phyloP scores from a whole-genome alignment of 2,113 vertebrate genomes.

The Phrynosoma blainvillii region DNA sequence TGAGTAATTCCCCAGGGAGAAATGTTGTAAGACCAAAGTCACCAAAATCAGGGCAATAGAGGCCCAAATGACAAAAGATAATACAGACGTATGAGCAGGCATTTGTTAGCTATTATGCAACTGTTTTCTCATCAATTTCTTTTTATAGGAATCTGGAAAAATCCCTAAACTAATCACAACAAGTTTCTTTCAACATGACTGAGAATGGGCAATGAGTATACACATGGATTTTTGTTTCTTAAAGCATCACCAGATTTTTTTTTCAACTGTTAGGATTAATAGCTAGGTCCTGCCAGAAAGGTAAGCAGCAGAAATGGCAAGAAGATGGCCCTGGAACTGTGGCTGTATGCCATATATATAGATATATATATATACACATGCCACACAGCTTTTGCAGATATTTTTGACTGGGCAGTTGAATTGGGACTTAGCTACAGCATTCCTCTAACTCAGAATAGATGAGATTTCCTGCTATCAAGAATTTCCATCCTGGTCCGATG shows the following conservation, averaged over 20 bases:
- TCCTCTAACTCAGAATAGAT: neutral
- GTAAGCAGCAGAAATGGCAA: neutral
- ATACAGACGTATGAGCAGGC: constrained; percentile 76
- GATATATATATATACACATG: too few relatives aligned
- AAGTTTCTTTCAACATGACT: constrained; percentile 80
- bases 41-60: constrained; percentile 65
- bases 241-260: constrained; percentile 37
- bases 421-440: neutral
- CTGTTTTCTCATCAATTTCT: constrained; percentile 82
- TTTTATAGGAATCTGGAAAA: constrained; percentile 83
- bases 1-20: constrained; percentile 61
- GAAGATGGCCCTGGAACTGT: neutral
- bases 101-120: constrained; percentile 83
- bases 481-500: neutral
- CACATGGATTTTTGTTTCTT: constrained; percentile 45
- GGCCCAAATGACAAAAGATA: constrained; percentile 75
- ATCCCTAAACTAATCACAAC: constrained; percentile 82
- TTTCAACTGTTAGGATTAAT: constrained; percentile 38
- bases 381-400: neutral
- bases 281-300: neutral
- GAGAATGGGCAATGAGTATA: constrained; percentile 69
- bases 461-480: neutral
- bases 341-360: neutral
- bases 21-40: constrained; percentile 62
- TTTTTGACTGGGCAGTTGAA: neutral